A percentile compares a stretch with the other conserved stretches of the same genome.
phyloP scores from a whole-genome alignment of 2,797 vertebrate genomes.

The Myripristis jacobus region DNA sequence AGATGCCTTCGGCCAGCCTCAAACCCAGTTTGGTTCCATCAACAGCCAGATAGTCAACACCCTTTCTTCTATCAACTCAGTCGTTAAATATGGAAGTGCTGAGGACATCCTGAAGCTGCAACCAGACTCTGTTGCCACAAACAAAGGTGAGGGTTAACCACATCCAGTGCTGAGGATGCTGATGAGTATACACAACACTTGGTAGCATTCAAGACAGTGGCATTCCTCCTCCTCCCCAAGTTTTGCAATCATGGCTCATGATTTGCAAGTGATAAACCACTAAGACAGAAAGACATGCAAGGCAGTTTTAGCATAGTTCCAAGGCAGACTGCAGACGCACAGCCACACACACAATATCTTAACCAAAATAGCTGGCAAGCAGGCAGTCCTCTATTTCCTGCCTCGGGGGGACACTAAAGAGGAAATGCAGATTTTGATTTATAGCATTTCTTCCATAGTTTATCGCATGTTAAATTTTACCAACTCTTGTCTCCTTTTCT shows the following conservation, averaged over 20 bases:
- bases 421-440: conserved; percentile 12
- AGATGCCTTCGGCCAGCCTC: conserved; percentile 94
- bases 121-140: conserved; percentile 41
- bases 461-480: conserved; percentile 7
- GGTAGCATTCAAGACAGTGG: not conserved
- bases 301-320: conserved; percentile 17
- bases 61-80: conserved; percentile 93
- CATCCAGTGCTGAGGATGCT: not conserved
- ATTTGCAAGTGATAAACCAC: conserved; percentile 13
- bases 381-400: conserved; percentile 6
- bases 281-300: conserved; percentile 2
- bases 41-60: conserved; percentile 96
- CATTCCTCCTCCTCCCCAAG: not conserved
- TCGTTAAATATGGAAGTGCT: conserved; percentile 90
- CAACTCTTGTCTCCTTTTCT: not conserved
- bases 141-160: conserved; percentile 73
- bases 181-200: not conserved
- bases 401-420: conserved; percentile 3
- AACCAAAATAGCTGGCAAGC: conserved; percentile 17
- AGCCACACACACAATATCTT: not conserved
- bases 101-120: conserved; percentile 84
- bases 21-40: conserved; percentile 94
- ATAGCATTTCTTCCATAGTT: not conserved
- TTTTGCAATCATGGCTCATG: conserved; percentile 13
- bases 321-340: not conserved